Evolutionary conservation across 1,140 invertebrate genomes (phyloP).

Genomic region (Drosophila dunni): DNA sequence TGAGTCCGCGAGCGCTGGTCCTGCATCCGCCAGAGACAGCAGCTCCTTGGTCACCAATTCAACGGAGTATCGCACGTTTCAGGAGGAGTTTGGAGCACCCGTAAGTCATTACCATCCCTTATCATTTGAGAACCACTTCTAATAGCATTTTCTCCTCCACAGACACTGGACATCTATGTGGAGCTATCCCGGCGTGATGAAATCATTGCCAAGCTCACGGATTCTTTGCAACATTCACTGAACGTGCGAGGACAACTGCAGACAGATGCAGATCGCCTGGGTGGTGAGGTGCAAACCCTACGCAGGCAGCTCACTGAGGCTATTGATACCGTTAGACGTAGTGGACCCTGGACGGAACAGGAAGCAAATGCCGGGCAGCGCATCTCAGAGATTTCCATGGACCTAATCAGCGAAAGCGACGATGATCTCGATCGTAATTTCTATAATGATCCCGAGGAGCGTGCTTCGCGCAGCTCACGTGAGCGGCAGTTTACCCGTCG

Average conservation of each 20-base stretch:
- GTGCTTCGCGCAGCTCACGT: conserved; percentile 65
- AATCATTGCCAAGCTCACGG: conserved; percentile 87
- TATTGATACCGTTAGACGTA: conserved; percentile 79
- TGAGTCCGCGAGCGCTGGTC: conserved; percentile 61
- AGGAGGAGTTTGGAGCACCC: conserved; percentile 85
- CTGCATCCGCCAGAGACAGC: conserved; percentile 80
- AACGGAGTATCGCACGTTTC: conserved; percentile 85
- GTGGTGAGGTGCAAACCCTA: conserved; percentile 87
- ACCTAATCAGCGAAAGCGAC: conserved; percentile 81
- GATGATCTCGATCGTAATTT: conserved; percentile 76
- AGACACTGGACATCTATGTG: conserved; percentile 87
- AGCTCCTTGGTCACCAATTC: conserved; percentile 81
- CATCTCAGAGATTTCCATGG: conserved; percentile 81
- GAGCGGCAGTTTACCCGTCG: conserved; percentile 77
- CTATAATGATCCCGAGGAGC: conserved; percentile 74
- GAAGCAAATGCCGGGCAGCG: conserved; percentile 76
- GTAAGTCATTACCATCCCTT: conserved; percentile 38
- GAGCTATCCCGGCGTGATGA: conserved; percentile 86
- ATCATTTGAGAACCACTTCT: neutral
- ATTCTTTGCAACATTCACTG: conserved; percentile 87
- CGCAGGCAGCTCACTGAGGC: conserved; percentile 87
- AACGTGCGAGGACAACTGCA: conserved; percentile 87
- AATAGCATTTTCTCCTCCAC: conserved; percentile 46
- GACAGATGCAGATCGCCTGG: conserved; percentile 87
- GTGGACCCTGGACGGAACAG: conserved; percentile 72